phyloP scores from a whole-genome alignment of 2,113 vertebrate species.

The Anolis carolinensis region DNA sequence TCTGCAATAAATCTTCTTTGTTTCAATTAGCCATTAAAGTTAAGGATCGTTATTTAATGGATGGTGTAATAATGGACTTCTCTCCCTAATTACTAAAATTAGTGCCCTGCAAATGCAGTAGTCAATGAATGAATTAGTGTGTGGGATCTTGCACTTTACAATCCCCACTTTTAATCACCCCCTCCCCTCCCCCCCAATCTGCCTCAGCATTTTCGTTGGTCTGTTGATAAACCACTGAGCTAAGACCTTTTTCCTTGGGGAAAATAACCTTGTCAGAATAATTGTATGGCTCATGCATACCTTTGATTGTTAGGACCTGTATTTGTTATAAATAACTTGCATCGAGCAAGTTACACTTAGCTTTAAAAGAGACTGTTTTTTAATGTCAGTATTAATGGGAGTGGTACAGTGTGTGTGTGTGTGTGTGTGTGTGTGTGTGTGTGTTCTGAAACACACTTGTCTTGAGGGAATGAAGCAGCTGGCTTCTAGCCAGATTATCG shows the following conservation, averaged over 20 bases:
- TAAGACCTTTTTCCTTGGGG: constrained; percentile 15
- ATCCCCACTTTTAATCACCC: background rate
- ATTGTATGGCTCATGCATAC: constrained; percentile 10
- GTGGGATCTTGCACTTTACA: constrained; percentile 40
- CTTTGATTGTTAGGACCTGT: background rate
- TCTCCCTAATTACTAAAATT: constrained; percentile 70
- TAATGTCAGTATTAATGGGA: background rate
- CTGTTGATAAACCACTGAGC: constrained; percentile 1
- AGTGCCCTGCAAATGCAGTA: constrained; percentile 67
- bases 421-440: too few relatives aligned
- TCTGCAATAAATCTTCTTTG: constrained; percentile 23
- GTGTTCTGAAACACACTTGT: too few relatives aligned
- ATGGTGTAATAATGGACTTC: constrained; percentile 71
- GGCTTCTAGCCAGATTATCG: background rate
- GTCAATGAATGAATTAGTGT: constrained; percentile 63
- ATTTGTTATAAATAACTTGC: background rate
- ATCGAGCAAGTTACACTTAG: background rate
- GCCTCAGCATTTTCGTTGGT: constrained; percentile 46
- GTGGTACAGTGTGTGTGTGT: background rate
- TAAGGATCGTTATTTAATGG: constrained; percentile 65
- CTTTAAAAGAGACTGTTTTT: background rate
- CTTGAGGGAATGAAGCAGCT: background rate
- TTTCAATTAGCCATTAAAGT: constrained; percentile 61
- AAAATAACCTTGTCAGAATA: background rate
- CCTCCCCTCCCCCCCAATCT: constrained; percentile 17